Evolutionary conservation across 2,888 invertebrate genomes (phyloP).

Genomic region (Trachelus iudaicus): DNA sequence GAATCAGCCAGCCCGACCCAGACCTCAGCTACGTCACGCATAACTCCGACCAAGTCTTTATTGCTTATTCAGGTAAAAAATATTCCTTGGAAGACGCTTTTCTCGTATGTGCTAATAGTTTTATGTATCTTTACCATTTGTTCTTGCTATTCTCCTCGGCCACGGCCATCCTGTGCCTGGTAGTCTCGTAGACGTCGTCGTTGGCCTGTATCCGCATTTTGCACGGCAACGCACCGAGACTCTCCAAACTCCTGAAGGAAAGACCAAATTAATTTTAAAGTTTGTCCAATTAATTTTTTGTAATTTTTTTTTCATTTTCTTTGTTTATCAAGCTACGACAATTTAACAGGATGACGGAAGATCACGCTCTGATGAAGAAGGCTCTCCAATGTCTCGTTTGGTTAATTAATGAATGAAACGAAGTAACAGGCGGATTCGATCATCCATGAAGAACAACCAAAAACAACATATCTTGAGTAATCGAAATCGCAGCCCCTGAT

Average conservation of each 20-base stretch:
- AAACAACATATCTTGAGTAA: too few species aligned
- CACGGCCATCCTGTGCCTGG: constrained; percentile 90
- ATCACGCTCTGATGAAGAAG: too few species aligned
- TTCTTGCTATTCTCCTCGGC: constrained; percentile 94
- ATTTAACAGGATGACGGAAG: too few species aligned
- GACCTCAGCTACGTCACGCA: constrained; percentile 4
- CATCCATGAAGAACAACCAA: too few species aligned
- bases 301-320: too few species aligned
- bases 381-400: too few species aligned
- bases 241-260: constrained; percentile 73
- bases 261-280: too few species aligned
- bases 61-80: background rate
- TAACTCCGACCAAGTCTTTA: background rate
- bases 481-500: too few species aligned
- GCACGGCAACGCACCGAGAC: constrained; percentile 86
- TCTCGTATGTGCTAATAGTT: background rate
- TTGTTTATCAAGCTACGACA: too few species aligned
- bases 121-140: constrained; percentile 76
- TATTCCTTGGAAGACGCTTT: background rate
- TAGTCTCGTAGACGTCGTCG: constrained; percentile 95
- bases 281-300: too few species aligned
- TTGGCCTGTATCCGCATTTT: constrained; percentile 94
- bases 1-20: constrained; percentile 32
- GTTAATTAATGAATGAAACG: too few species aligned
- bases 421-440: too few species aligned